A percentile compares a stretch with the other conserved stretches of the same genome.
Conservation (phyloP, 1,140 invertebrate species). For the Drosophila orosa region DNA sequence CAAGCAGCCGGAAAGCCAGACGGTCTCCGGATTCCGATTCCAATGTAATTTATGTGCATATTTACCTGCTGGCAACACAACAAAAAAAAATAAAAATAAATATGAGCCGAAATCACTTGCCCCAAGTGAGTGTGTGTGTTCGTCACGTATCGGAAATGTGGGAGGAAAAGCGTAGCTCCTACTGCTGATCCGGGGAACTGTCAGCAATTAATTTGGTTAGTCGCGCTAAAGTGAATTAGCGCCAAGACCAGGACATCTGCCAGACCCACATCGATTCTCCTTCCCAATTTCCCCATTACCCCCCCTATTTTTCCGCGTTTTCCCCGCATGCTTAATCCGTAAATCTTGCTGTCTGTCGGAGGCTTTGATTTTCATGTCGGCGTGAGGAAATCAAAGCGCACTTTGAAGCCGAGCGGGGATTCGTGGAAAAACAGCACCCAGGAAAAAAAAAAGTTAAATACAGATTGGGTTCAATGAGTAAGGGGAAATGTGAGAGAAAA, state of each 20-base stretch:
- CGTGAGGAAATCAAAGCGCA: conserved; percentile 59
- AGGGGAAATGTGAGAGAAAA: neutral
- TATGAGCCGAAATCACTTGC: conserved; percentile 31
- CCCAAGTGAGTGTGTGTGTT: neutral
- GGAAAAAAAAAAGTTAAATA: neutral
- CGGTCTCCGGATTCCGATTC: neutral
- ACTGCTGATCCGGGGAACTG: conserved; percentile 55
- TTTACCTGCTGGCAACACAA: neutral
- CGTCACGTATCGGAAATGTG: conserved; percentile 17
- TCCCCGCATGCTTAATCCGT: conserved; percentile 3
- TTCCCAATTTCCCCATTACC: neutral
- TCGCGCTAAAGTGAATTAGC: conserved; percentile 71
- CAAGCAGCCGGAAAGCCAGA: conserved; percentile 40
- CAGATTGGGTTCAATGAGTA: neutral
- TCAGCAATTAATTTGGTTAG: conserved; percentile 77
- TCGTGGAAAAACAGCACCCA: conserved; percentile 7
- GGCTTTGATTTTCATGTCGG: conserved; percentile 60
- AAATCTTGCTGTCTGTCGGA: conserved; percentile 25
- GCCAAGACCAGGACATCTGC: conserved; percentile 40
- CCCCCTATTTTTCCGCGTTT: conserved; percentile 4
- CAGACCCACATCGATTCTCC: conserved; percentile 21
- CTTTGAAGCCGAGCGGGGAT: conserved; percentile 42
- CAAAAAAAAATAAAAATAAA: conserved; percentile 10
- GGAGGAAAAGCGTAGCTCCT: neutral
- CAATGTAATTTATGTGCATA: conserved; percentile 72